phyloP scores from a whole-genome alignment of 2,113 vertebrate genomes.

The Tupaia tana region DNA sequence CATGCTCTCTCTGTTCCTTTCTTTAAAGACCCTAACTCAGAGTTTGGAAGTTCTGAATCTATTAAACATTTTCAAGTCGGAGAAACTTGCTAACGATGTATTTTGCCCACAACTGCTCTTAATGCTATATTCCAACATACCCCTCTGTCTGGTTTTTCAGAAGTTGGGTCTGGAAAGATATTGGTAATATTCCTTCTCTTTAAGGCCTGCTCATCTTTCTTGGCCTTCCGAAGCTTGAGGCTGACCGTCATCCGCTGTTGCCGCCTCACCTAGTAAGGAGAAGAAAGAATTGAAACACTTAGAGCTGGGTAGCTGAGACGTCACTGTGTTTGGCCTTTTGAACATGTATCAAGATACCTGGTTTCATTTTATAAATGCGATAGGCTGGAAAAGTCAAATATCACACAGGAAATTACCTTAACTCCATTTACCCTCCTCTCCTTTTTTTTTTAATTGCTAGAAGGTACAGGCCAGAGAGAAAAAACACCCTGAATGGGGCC shows the following conservation, averaged over 20 bases:
- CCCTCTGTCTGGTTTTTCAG: not conserved
- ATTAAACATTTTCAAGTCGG: not conserved
- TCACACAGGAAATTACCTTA: not conserved
- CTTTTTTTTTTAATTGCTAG: too few relatives aligned
- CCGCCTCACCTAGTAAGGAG: conserved; percentile 85
- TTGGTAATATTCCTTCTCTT: conserved; percentile 90
- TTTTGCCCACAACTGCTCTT: not conserved
- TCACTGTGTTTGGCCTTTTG: not conserved
- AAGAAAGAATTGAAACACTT: not conserved
- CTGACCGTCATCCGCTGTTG: conserved; percentile 87
- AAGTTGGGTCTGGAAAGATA: conserved; percentile 44
- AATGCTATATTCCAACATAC: accelerated
- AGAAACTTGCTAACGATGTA: not conserved
- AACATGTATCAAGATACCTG: not conserved
- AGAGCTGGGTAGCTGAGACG: not conserved
- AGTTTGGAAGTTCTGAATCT: not conserved
- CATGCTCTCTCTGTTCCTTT: not conserved
- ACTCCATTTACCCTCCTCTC: not conserved
- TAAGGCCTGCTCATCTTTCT: conserved; percentile 91
- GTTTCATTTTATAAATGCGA: not conserved
- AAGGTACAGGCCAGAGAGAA: too few relatives aligned
- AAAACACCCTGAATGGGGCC: too few relatives aligned
- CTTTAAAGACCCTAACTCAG: not conserved
- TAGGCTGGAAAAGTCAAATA: not conserved
- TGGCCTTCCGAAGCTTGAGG: conserved; percentile 91